phyloP scores from a whole-genome alignment of 53 echinoderm and acorn worm genomes.

The Glandiceps talaboti region DNA sequence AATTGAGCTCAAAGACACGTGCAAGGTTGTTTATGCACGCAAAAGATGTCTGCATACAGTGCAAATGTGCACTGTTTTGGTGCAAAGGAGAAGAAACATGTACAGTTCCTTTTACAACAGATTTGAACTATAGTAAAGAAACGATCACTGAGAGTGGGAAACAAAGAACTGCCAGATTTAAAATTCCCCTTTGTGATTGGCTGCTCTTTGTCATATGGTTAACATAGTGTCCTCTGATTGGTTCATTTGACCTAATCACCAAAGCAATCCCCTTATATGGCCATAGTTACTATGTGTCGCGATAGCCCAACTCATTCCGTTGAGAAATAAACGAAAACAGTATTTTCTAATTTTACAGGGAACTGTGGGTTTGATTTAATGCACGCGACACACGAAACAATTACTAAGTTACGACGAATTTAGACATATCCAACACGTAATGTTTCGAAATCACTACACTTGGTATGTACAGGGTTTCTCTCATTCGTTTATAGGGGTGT shows the following conservation, averaged over 20 bases:
- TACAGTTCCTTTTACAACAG: constrained; percentile 18
- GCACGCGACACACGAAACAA: too few relatives aligned
- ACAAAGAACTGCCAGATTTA: constrained; percentile 82
- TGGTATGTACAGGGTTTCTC: too few relatives aligned
- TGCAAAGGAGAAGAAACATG: constrained; percentile 1
- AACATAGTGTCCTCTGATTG: constrained; percentile 47
- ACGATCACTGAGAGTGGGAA: constrained; percentile 93
- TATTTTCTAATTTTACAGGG: too few relatives aligned
- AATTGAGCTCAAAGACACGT: too few relatives aligned
- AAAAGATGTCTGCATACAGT: constrained; percentile 12
- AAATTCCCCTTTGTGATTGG: constrained; percentile 67
- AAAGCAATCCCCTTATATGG: constrained; percentile 39
- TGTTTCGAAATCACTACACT: too few relatives aligned
- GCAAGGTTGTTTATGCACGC: background rate
- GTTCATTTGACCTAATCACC: constrained; percentile 53
- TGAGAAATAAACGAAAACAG: too few relatives aligned
- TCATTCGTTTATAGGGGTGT: too few relatives aligned
- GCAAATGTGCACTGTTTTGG: background rate
- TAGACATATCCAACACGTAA: too few relatives aligned
- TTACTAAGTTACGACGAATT: too few relatives aligned
- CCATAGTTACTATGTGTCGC: background rate
- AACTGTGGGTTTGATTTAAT: too few relatives aligned
- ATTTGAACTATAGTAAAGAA: constrained; percentile 81
- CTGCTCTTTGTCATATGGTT: constrained; percentile 27
- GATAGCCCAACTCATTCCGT: too few relatives aligned